Percentiles rank a stretch among this genome's conserved stretches.
phyloP scores from a whole-genome alignment of 2,797 vertebrate species.

The Dendrocincla tyrannina region DNA sequence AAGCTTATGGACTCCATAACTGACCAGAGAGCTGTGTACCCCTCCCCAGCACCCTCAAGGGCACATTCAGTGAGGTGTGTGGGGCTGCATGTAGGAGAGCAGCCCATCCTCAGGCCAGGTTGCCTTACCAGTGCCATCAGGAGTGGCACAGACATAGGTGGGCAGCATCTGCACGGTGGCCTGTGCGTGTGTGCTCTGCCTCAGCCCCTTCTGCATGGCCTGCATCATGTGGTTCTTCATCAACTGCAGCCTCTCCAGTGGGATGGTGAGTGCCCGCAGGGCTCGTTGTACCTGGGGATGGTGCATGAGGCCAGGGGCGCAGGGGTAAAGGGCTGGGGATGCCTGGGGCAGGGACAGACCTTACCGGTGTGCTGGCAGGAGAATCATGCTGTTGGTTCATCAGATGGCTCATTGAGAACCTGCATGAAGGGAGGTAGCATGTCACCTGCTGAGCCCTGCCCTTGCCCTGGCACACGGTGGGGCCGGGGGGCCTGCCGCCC shows the following conservation, averaged over 20 bases:
- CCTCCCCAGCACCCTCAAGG: not conserved
- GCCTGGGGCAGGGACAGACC: not conserved
- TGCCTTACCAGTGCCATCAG: constrained; percentile 84
- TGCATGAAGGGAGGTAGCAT: not conserved
- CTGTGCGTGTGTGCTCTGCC: constrained; percentile 31
- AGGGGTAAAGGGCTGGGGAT: not conserved
- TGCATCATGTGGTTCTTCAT: constrained; percentile 72
- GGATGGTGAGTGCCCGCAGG: constrained; percentile 72
- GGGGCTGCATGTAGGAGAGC: not conserved
- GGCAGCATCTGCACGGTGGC: constrained; percentile 84
- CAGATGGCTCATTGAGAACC: rapidly evolving
- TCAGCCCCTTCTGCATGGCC: constrained; percentile 77
- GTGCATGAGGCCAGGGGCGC: not conserved
- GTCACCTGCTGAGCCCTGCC: not conserved
- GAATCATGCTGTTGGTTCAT: rapidly evolving
- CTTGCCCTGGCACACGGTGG: not conserved
- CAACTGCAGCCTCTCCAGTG: constrained; percentile 59
- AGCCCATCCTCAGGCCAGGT: not conserved
- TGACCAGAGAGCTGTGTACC: not conserved
- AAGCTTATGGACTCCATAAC: not conserved
- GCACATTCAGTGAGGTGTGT: rapidly evolving
- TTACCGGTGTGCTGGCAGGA: not conserved
- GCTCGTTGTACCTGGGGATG: constrained; percentile 66
- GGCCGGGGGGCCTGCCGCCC: not conserved
- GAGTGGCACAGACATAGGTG: constrained; percentile 82